phyloP scores from a whole-genome alignment of 1,140 invertebrate genomes.

The Potamilus streckersoni region DNA sequence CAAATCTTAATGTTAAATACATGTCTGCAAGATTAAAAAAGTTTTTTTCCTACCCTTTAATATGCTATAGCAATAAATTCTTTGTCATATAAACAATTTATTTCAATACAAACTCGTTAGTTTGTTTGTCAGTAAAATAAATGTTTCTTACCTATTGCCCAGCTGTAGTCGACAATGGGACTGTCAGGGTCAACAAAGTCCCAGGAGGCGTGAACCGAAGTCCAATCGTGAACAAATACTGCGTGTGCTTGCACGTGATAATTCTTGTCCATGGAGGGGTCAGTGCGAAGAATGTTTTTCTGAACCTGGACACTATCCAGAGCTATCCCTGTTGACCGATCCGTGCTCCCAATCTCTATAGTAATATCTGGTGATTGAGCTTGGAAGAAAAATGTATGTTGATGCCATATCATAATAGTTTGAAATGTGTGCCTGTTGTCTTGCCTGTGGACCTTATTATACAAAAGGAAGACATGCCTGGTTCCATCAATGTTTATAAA shows the following conservation, averaged over 20 bases:
- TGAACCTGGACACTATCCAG: constrained; percentile 32
- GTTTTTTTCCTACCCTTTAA: too few species aligned
- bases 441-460: constrained; percentile 18
- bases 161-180: constrained; percentile 25
- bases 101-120: too few species aligned
- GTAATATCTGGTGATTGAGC: constrained; percentile 2
- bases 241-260: neutral
- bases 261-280: neutral
- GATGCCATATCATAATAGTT: constrained; percentile 26
- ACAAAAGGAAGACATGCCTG: constrained; percentile 35
- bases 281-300: neutral
- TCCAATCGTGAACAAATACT: constrained; percentile 24
- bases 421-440: too few species aligned
- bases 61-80: too few species aligned
- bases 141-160: constrained; percentile 27
- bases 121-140: too few species aligned
- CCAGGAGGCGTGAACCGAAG: constrained; percentile 27
- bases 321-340: constrained; percentile 21
- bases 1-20: too few species aligned
- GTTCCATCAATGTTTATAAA: constrained; percentile 23
- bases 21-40: too few species aligned
- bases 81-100: too few species aligned
- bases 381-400: constrained; percentile 35
- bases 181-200: constrained; percentile 25
- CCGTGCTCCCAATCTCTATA: constrained; percentile 16